Evolutionary conservation across 2,797 vertebrate species (phyloP), one percentile per base, ranked within the genome.

Genomic region (Notoglanidium macrostoma): DNA sequence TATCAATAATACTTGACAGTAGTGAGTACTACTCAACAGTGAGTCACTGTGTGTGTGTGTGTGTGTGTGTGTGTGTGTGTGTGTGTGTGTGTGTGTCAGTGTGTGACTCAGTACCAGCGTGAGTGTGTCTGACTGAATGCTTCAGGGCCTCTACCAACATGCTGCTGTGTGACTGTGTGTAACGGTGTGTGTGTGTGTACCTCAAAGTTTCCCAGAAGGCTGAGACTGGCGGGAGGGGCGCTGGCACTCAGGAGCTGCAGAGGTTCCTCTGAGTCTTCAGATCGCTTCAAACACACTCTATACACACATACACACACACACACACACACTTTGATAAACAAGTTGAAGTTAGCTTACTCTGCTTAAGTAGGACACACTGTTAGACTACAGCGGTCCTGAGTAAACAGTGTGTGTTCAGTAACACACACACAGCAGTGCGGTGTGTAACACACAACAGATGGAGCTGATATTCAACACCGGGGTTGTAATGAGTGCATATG

Each of bases 131-230:
- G n/a, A 78, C 15, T 35, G 5, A 78, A 57, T 51, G 46, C 14
- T 49, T 76, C 73, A 51, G 26, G 32, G 19, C 19, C 77, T 40
- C 0, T 35, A 59, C 32, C 29, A 57, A 35, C 51, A 57, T 57
- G 29, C 76, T 79, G 15, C 74, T 73, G 9, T 63, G 55, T 78
- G 49, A 73, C 70, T 70, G 35, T 73, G 82, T 32, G 63, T 70
- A 68, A 19, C 78, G 59, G 54, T 55, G 54, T 55, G 54, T 54
- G 12, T 14, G 54, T 55, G 79, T 90, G 85, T 97, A 99, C 98
- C 98, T 99, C 98, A 96, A 99, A 99, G 95, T 99, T 99, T 94
- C 98, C 98, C 93, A 99, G 96, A 89, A 99, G 97, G 93, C 98
- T 98, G 92, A 99, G 98, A 95, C 96, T 98, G 92, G 97, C 95